Conservation (phyloP, 2,797 vertebrate species). For the Anguilla pacifica region DNA sequence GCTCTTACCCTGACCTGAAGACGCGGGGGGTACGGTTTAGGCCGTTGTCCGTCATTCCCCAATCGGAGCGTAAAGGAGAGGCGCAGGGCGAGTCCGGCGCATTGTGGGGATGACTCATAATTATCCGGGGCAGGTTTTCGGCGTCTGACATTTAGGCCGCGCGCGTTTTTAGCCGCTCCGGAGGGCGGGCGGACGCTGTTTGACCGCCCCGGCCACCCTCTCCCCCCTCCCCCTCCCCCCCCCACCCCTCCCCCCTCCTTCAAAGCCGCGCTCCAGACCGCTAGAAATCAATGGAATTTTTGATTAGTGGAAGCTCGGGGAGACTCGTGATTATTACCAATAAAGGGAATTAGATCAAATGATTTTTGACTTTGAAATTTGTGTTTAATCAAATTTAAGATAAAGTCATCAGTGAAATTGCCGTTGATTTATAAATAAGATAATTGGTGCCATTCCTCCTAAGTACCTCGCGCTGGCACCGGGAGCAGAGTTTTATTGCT, state of each 20-base stretch:
- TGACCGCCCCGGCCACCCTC: constrained; percentile 25
- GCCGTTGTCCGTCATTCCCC: background rate
- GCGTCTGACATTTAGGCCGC: constrained; percentile 10
- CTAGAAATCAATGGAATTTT: constrained; percentile 64
- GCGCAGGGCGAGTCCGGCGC: background rate
- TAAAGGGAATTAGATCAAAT: constrained; percentile 76
- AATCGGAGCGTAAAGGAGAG: constrained; percentile 5
- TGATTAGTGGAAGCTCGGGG: constrained; percentile 59
- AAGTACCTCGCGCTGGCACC: constrained; percentile 83
- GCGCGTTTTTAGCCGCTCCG: constrained; percentile 14
- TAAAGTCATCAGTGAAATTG: constrained; percentile 90
- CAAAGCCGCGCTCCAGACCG: constrained; percentile 40
- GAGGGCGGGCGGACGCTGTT: background rate
- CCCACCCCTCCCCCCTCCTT: background rate
- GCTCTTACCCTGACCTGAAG: background rate
- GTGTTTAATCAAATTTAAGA: constrained; percentile 87
- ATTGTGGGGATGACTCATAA: constrained; percentile 7
- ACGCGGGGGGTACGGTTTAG: background rate
- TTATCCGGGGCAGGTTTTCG: background rate
- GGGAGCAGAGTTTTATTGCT: constrained; percentile 79
- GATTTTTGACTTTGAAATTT: constrained; percentile 79
- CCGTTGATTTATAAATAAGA: constrained; percentile 95
- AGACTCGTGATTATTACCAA: constrained; percentile 65
- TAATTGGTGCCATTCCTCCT: constrained; percentile 89
- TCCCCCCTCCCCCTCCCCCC: background rate